These are phyloP conservation scores for Melikaiella ostensackeni DNA, from an alignment of 2,888 invertebrate genomes.

Conservation along the genomic window DNA sequence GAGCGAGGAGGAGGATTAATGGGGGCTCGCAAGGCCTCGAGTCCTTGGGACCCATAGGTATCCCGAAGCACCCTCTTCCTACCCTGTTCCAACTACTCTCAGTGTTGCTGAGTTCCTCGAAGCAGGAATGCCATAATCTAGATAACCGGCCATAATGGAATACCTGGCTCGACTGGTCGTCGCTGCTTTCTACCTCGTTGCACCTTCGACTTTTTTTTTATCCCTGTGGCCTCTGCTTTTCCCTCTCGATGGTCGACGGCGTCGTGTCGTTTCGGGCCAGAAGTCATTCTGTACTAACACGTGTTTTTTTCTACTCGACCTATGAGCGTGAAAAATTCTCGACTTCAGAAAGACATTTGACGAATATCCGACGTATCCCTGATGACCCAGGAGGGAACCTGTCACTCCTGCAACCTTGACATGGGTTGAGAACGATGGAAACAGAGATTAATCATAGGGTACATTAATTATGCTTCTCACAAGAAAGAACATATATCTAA, in stretches of 20 bases:
- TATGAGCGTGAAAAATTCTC: slow-evolving; percentile 37
- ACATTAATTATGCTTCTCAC: slow-evolving; percentile 35
- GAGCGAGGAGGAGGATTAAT: slow-evolving; percentile 65
- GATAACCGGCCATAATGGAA: slow-evolving; percentile 76
- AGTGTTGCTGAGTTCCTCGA: slow-evolving; percentile 65
- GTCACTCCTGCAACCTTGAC: slow-evolving; percentile 38
- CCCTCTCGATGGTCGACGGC: slow-evolving; percentile 58
- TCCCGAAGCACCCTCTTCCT: slow-evolving; percentile 59
- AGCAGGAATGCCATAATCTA: slow-evolving; percentile 76
- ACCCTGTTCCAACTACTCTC: slow-evolving; percentile 50
- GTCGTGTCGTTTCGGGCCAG: slow-evolving; percentile 26
- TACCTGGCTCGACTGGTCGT: slow-evolving; percentile 63
- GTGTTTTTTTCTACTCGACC: slow-evolving; percentile 36
- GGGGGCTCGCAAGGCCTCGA: slow-evolving; percentile 54
- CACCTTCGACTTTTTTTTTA: slow-evolving; percentile 66
- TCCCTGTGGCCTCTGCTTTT: slow-evolving; percentile 57
- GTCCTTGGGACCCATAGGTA: slow-evolving; percentile 40
- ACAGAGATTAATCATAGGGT: slow-evolving; percentile 33
- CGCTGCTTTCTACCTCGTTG: slow-evolving; percentile 64
- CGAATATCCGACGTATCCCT: slow-evolving; percentile 31
- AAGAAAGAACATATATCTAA: slow-evolving; percentile 32
- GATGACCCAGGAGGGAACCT: slow-evolving; percentile 28
- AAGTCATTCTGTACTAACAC: slow-evolving; percentile 40
- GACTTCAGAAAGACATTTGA: slow-evolving; percentile 13
- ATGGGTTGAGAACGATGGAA: slow-evolving; percentile 34